Evolutionary conservation across 2,888 invertebrate species (phyloP).

Genomic region (Laspeyria flexula): DNA sequence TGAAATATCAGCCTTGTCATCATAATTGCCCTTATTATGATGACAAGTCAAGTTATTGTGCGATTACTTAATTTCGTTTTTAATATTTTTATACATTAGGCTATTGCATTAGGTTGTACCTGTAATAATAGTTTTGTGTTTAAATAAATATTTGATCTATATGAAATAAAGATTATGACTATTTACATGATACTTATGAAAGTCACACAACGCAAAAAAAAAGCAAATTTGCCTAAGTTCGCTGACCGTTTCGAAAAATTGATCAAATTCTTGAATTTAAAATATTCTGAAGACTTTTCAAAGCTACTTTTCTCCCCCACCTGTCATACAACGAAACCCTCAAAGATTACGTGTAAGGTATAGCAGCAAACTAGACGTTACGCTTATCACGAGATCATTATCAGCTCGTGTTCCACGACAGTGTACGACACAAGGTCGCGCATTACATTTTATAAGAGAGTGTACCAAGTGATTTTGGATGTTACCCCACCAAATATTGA

Average conservation of each 20-base stretch:
- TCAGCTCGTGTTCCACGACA: constrained; percentile 17
- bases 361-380: constrained; percentile 20
- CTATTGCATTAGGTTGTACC: too few relatives aligned
- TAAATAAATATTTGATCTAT: too few relatives aligned
- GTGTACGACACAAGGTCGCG: constrained; percentile 7
- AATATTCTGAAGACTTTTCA: not conserved
- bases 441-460: constrained; percentile 9
- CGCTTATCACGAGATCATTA: constrained; percentile 34
- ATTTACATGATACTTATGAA: too few relatives aligned
- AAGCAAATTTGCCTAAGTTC: too few relatives aligned
- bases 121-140: too few relatives aligned
- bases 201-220: too few relatives aligned
- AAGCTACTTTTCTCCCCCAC: constrained; percentile 1
- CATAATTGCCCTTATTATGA: too few relatives aligned
- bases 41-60: too few relatives aligned
- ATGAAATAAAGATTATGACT: too few relatives aligned
- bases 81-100: too few relatives aligned
- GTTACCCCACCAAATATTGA: constrained; percentile 22
- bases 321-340: constrained; percentile 11
- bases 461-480: constrained; percentile 9
- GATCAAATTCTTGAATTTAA: not conserved
- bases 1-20: not conserved
- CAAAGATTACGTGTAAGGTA: constrained; percentile 23
- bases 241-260: too few relatives aligned
- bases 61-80: too few relatives aligned